These are phyloP conservation scores for Dinoponera quadriceps DNA, from an alignment of 1,140 invertebrate species.

Conservation along the genomic window DNA sequence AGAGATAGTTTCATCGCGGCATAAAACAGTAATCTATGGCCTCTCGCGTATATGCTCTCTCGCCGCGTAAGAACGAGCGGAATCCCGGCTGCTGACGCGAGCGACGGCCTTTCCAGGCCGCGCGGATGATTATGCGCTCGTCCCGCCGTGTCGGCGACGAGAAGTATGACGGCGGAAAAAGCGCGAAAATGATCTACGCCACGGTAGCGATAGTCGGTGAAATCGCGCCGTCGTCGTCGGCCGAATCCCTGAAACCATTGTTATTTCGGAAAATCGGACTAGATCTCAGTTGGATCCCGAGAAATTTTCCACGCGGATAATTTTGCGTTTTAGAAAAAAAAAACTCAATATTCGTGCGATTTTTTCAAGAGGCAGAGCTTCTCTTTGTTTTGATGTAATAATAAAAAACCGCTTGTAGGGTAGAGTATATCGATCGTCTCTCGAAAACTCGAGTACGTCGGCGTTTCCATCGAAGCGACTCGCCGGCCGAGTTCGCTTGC, in stretches of 20 bases:
- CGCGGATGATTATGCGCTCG: conserved; percentile 48
- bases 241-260: background rate
- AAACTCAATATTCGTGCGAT: too few species aligned
- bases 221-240: background rate
- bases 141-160: conserved; percentile 19
- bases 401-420: background rate
- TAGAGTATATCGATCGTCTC: background rate
- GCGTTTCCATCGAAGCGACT: background rate
- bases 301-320: too few species aligned
- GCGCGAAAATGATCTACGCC: conserved; percentile 14
- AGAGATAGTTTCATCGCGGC: conserved; percentile 64
- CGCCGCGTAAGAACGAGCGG: conserved; percentile 65
- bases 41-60: conserved; percentile 56
- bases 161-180: background rate
- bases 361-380: background rate
- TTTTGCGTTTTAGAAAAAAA: too few species aligned
- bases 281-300: background rate
- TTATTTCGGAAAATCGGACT: too few species aligned
- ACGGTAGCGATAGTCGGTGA: conserved; percentile 1
- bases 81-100: conserved; percentile 42
- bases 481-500: background rate
- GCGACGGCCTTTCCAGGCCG: conserved; percentile 44
- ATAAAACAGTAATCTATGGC: conserved; percentile 71
- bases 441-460: background rate
- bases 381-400: background rate